Base-by-base conservation (phyloP, 2,888 invertebrate genomes). In the Drosophila neutralis region DNA sequence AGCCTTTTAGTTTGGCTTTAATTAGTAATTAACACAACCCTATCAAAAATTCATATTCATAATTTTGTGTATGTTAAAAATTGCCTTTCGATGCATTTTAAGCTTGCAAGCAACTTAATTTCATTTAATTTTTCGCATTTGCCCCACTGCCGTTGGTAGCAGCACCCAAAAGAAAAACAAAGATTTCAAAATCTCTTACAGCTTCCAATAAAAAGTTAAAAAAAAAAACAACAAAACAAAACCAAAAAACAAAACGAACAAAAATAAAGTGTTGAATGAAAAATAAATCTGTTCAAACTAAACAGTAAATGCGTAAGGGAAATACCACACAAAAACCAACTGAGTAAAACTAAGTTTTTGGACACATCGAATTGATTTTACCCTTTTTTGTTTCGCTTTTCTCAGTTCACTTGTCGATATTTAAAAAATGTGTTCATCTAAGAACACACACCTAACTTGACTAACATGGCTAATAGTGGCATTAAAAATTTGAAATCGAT, bases 121-220 rank as follows among this genome's bases (percentile, higher is more conserved):
- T 72, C 68, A 80, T 80, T 87, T 48, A 78, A 76, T 84, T 73
- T 74, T 29, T 57, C 68, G 63, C 59, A 53, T 78, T 74, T 65
- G 51, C 60, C 40, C 53, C 48, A 48, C 45, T 27, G 38, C 24
- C 21, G 18, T 21, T 54, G 48, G 21, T 48, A 68, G 73, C 73
- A 72, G 73, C 67, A 72, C 38, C 59, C 21, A 27, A 49, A 58
- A 75, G 68, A 76, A 79, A 78, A 76, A 48, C 65, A 66, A 40
- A 35, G 51, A 79, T 80, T 80, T 45, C 80, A 51, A 69, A 73
- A 76, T 69, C 11, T 61, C 33, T 33, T 29, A 52, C 35, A 38
- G 27, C 61, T 33, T 10, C 35, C 24, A 48, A 64, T 13, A 52
- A 48, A 48, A 45, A 42, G 8, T 18, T n/a, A 31, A 33, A 42